phyloP scores from a whole-genome alignment of 1,140 invertebrate species.

The Euschistus heros region DNA sequence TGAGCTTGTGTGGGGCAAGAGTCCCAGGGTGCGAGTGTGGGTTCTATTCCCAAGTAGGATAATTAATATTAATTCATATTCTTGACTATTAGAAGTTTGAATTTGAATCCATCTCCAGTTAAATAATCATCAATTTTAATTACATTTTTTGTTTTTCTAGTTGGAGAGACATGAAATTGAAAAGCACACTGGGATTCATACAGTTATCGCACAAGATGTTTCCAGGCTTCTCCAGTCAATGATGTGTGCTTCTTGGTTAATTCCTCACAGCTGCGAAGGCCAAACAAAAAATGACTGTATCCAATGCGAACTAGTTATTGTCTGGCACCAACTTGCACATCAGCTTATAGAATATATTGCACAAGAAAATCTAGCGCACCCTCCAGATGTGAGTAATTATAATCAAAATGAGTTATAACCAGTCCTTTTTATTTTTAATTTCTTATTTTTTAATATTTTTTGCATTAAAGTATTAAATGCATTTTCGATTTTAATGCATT shows the following conservation, averaged over 20 bases:
- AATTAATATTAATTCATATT: no score
- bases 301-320: conserved; percentile 82
- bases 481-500: no score
- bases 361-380: conserved; percentile 57
- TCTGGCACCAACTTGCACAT: conserved; percentile 85
- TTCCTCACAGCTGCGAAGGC: conserved; percentile 27
- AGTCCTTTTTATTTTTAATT: no score
- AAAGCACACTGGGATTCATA: conserved; percentile 67
- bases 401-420: no score
- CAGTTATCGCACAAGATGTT: conserved; percentile 60
- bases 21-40: no score
- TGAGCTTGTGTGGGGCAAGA: no score
- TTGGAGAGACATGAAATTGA: conserved; percentile 90
- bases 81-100: no score
- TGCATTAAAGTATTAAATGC: no score
- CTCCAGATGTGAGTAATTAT: conserved; percentile 55
- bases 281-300: conserved; percentile 55
- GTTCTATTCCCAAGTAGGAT: no score
- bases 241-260: conserved; percentile 38
- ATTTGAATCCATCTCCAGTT: no score
- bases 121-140: no score
- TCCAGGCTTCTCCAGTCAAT: conserved; percentile 72
- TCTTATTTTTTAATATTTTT: no score
- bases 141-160: conserved; percentile 38
- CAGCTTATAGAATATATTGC: conserved; percentile 69